phyloP scores from a whole-genome alignment of 2,888 invertebrate species.

The Selenia dentaria region DNA sequence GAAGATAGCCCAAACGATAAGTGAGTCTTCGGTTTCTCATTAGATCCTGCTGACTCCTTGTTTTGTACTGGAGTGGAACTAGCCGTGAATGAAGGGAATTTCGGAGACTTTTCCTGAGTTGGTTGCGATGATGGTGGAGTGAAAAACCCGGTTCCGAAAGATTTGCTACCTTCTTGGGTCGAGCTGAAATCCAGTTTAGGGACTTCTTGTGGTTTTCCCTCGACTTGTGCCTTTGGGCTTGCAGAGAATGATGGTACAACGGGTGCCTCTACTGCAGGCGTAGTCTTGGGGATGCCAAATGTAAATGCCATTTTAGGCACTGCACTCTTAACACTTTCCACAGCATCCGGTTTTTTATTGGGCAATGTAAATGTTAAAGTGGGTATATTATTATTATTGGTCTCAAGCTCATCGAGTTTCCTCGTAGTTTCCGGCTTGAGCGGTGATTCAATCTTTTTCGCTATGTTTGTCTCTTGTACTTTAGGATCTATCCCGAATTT shows the following conservation, averaged over 20 bases:
- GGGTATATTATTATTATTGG: slow-evolving; percentile 64
- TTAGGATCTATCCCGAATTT: slow-evolving; percentile 65
- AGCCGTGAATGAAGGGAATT: slow-evolving; percentile 1
- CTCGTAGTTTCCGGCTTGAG: slow-evolving; percentile 20
- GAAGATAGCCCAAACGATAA: background rate
- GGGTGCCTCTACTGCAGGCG: background rate
- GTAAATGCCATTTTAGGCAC: slow-evolving; percentile 49
- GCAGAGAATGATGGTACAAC: background rate
- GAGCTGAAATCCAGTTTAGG: slow-evolving; percentile 44
- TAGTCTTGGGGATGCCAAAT: slow-evolving; percentile 58
- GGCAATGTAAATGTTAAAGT: slow-evolving; percentile 51
- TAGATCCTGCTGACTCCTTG: too few species aligned
- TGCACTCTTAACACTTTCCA: slow-evolving; percentile 22
- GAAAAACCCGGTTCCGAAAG: slow-evolving; percentile 23
- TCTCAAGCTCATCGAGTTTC: slow-evolving; percentile 53
- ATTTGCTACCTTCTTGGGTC: slow-evolving; percentile 15
- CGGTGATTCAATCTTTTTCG: slow-evolving; percentile 33
- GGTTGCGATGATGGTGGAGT: slow-evolving; percentile 18
- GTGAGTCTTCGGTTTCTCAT: background rate
- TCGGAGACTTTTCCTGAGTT: slow-evolving; percentile 5
- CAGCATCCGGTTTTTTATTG: slow-evolving; percentile 38
- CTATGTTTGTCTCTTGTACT: slow-evolving; percentile 40
- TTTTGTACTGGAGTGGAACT: background rate
- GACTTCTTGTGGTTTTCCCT: slow-evolving; percentile 54
- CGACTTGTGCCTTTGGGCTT: background rate